Evolutionary conservation across 2,113 vertebrate species (phyloP), one percentile per base, ranked within the genome.

Genomic region (Phoenicopterus ruber): DNA sequence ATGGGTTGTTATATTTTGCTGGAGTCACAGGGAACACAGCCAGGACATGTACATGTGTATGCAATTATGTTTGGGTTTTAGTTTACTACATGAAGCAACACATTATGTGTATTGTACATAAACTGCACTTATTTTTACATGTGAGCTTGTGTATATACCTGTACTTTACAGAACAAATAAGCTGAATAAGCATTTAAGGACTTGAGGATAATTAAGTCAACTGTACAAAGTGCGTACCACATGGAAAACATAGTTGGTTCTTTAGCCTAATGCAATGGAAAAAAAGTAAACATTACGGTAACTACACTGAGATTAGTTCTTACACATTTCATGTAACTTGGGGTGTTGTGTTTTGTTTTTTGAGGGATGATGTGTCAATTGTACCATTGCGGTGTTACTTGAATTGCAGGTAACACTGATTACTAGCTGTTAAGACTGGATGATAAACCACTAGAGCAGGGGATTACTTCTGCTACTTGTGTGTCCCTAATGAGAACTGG

Each of bases 301-400:
- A 55, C 49, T 50, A 63, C 25, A 47, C 11, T 13, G 20, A 31
- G 5, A 40, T 58, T 29, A 76, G 55, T 10, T 44, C n/a, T 72
- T 70, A 49, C 1, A 21, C 22, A 8, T 28, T 25, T 29, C 10
- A 32, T 29, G 19, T 40, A 46, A 63, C 10, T 13, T 28, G 25
- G 38, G 4, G 6, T 29, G 9, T 2, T 50, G 26, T 8, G 9
- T 17, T 26, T 8, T 46, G 13, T 2, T 70, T 67, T 42, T 17
- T 61, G 25, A 22, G 17, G 29, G 46, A 26, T 36, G 8, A 3
- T 0, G 0, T 10, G 10, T 7, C 20, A 7, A 7, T 4, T 26
- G 6, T 6, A 49, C 26, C 7, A 20, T 6, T 26, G 14, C 4
- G 13, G 22, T 4, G 34, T 63, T 59, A 32, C 47, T 82, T 36